Conservation (phyloP, 2,113 vertebrate species). For the Paradisaea rubra region DNA sequence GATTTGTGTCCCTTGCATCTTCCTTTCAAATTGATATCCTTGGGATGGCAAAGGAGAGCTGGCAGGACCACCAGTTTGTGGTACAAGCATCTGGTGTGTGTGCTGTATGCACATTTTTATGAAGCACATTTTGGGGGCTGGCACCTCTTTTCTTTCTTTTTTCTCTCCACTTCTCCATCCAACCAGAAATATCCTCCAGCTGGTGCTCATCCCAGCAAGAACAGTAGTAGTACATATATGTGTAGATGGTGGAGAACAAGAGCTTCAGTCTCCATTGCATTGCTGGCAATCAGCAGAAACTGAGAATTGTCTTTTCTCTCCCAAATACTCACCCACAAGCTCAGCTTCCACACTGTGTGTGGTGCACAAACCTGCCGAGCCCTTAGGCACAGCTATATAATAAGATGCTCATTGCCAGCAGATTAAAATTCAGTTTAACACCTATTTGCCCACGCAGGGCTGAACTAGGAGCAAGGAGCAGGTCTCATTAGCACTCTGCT, state of each 20-base stretch:
- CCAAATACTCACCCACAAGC: not conserved
- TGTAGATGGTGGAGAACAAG: not conserved
- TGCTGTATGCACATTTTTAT: not conserved
- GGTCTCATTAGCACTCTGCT: not conserved
- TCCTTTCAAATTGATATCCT: not conserved
- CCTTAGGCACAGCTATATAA: not conserved
- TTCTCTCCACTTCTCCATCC: not conserved
- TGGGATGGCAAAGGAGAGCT: not conserved
- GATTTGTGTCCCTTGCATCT: not conserved
- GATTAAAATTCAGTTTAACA: not conserved
- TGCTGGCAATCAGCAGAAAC: not conserved
- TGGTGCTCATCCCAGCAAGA: not conserved
- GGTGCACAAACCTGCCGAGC: not conserved
- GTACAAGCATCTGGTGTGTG: not conserved
- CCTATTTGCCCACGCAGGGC: not conserved
- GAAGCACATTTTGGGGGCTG: not conserved
- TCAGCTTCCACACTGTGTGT: not conserved
- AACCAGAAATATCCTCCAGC: not conserved
- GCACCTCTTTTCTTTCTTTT: not conserved
- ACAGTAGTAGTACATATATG: accelerated
- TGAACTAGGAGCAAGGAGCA: not conserved
- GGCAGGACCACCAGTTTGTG: not conserved
- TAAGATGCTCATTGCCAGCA: not conserved
- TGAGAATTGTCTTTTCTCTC: not conserved
- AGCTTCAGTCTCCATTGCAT: not conserved